Conservation (phyloP, 2,888 invertebrate genomes). For the Penaeus monodon region DNA sequence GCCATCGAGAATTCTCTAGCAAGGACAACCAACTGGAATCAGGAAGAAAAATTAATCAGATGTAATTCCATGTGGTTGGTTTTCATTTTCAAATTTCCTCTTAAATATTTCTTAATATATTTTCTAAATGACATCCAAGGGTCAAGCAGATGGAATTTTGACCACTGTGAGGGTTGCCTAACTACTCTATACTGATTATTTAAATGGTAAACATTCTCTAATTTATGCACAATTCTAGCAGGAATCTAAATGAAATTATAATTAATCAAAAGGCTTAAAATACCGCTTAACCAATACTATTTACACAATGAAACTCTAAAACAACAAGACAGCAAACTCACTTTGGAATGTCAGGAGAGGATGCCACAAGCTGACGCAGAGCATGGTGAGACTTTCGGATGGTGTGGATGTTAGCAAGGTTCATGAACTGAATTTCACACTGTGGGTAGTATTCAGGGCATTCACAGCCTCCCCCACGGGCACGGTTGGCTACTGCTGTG, state of each 20-base stretch:
- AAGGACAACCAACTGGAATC: constrained; percentile 82
- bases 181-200: too few species aligned
- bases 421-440: constrained; percentile 97
- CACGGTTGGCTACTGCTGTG: constrained; percentile 95
- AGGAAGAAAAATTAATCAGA: neutral
- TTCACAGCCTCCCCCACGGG: constrained; percentile 97
- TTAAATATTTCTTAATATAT: too few species aligned
- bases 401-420: constrained; percentile 95
- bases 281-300: neutral
- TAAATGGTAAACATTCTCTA: too few species aligned
- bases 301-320: neutral
- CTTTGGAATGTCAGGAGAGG: constrained; percentile 84
- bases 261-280: neutral
- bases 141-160: too few species aligned
- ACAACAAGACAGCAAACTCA: constrained; percentile 70
- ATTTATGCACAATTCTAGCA: too few species aligned
- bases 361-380: constrained; percentile 83
- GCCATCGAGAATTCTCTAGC: constrained; percentile 91
- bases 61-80: neutral
- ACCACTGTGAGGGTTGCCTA: too few species aligned
- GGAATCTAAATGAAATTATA: too few species aligned
- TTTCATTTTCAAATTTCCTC: too few species aligned
- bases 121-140: too few species aligned
- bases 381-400: constrained; percentile 93
- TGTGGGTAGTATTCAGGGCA: constrained; percentile 94